phyloP scores from a whole-genome alignment of 2,888 invertebrate genomes.

The Ephialtes manifestator region DNA sequence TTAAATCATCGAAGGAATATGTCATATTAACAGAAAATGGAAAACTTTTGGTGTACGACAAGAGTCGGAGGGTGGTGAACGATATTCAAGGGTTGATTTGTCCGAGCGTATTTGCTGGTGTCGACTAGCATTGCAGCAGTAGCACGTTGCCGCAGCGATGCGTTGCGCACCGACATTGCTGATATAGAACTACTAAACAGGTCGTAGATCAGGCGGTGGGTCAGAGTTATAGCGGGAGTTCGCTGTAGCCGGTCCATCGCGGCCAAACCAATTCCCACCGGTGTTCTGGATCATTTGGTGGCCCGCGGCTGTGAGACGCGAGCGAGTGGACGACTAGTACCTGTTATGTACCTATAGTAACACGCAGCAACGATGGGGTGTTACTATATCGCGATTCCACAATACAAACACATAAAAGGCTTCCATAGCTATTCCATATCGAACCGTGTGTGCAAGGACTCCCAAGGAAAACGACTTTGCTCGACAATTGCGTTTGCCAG shows the following conservation, averaged over 20 bases:
- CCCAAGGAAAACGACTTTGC: slow-evolving; percentile 67
- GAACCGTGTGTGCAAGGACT: slow-evolving; percentile 31
- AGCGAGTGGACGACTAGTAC: slow-evolving; percentile 62
- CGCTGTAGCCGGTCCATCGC: slow-evolving; percentile 74
- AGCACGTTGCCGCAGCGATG: slow-evolving; percentile 56
- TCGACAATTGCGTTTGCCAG: slow-evolving; percentile 18
- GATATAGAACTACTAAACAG: slow-evolving; percentile 86
- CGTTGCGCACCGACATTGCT: slow-evolving; percentile 75
- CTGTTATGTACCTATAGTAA: slow-evolving; percentile 71
- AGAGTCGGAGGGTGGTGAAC: slow-evolving; percentile 25
- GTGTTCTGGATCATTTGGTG: slow-evolving; percentile 86
- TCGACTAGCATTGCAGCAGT: slow-evolving; percentile 42
- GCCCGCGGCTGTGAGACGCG: slow-evolving; percentile 83
- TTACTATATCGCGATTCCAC: slow-evolving; percentile 67
- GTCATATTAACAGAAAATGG: neutral
- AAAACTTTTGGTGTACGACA: neutral
- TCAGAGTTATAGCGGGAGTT: slow-evolving; percentile 82
- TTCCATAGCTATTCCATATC: slow-evolving; percentile 40
- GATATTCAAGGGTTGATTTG: slow-evolving; percentile 50
- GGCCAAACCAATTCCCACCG: slow-evolving; percentile 84
- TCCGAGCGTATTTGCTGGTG: slow-evolving; percentile 43
- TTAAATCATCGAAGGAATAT: neutral
- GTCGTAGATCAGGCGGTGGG: slow-evolving; percentile 84
- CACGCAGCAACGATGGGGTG: slow-evolving; percentile 60
- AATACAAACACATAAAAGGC: slow-evolving; percentile 53